These are phyloP conservation scores for Physocephala rufipes DNA, from an alignment of 2,888 invertebrate species.

Conservation along the genomic window DNA sequence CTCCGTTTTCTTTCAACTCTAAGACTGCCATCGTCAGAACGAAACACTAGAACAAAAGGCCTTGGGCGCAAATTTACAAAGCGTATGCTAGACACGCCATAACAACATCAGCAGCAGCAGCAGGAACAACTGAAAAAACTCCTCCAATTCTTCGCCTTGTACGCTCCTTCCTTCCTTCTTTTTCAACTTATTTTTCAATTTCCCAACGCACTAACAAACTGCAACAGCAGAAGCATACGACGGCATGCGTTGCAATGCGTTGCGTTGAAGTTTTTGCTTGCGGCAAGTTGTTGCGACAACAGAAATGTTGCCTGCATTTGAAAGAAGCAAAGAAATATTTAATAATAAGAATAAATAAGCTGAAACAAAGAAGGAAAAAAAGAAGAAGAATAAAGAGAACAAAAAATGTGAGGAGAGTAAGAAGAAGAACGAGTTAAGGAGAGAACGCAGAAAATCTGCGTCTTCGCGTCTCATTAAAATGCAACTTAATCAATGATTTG, in stretches of 20 bases:
- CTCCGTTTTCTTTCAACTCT: neutral
- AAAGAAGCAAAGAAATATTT: neutral
- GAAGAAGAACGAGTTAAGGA: neutral
- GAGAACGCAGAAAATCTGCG: neutral
- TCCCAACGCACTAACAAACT: neutral
- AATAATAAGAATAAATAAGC: constrained; percentile 5
- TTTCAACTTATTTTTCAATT: too few relatives aligned
- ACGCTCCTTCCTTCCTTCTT: too few relatives aligned
- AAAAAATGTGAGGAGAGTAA: neutral
- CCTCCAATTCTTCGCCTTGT: too few relatives aligned
- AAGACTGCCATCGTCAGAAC: neutral
- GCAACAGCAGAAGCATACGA: neutral
- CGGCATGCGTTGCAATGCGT: neutral
- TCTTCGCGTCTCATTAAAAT: neutral
- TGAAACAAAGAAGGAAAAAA: neutral
- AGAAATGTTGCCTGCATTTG: neutral
- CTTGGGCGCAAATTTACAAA: too few relatives aligned
- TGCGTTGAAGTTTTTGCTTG: neutral
- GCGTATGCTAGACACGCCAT: too few relatives aligned
- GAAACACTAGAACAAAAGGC: too few relatives aligned
- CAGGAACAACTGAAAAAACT: neutral
- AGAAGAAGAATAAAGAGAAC: neutral
- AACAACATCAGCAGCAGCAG: neutral
- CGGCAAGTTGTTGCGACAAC: neutral
- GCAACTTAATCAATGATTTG: neutral